phyloP scores from a whole-genome alignment of 2,113 vertebrate species.

The Fukomys damarensis region DNA sequence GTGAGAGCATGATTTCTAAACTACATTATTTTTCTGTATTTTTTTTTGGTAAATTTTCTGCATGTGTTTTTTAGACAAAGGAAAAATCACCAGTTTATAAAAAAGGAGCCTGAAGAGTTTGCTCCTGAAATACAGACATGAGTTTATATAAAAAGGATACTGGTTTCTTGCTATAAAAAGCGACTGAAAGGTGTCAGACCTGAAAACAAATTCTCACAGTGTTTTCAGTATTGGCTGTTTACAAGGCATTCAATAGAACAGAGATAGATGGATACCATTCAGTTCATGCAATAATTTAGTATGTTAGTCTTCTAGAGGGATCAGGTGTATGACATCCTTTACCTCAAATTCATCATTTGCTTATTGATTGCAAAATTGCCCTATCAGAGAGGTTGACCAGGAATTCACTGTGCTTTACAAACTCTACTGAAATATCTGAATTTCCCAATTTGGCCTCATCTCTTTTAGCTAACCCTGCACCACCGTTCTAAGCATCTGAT shows the following conservation, averaged over 20 bases:
- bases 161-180: slow-evolving; percentile 89
- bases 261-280: slow-evolving; percentile 88
- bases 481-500: background rate
- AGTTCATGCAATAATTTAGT: slow-evolving; percentile 66
- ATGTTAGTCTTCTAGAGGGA: slow-evolving; percentile 65
- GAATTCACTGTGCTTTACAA: slow-evolving; percentile 73
- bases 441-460: slow-evolving; percentile 41
- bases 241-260: slow-evolving; percentile 87
- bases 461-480: slow-evolving; percentile 35
- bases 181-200: slow-evolving; percentile 86
- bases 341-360: slow-evolving; percentile 53
- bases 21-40: slow-evolving; percentile 76
- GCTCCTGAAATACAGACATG: slow-evolving; percentile 86
- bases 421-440: slow-evolving; percentile 45
- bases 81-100: slow-evolving; percentile 87
- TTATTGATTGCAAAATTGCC: slow-evolving; percentile 65
- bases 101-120: slow-evolving; percentile 87
- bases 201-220: slow-evolving; percentile 91
- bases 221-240: slow-evolving; percentile 89
- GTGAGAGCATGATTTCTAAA: slow-evolving; percentile 83
- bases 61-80: slow-evolving; percentile 88
- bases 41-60: slow-evolving; percentile 85
- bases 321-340: slow-evolving; percentile 43
- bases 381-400: slow-evolving; percentile 44
- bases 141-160: slow-evolving; percentile 89